Evolutionary conservation across 1,140 invertebrate species (phyloP), one percentile per base, ranked within the genome.

Genomic region (Chrysomallon squamiferum): DNA sequence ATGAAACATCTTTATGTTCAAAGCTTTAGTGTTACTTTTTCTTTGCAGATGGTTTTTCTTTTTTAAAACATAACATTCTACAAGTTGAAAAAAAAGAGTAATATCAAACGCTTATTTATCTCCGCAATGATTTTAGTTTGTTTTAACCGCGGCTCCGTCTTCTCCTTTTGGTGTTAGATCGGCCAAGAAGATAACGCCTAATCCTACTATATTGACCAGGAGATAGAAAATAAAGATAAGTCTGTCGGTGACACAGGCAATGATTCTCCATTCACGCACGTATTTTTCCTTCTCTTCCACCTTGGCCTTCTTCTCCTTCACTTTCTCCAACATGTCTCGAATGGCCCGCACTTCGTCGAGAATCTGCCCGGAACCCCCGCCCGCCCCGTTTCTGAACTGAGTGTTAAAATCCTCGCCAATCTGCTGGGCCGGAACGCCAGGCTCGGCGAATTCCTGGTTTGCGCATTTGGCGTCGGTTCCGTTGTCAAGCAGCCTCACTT

Each of bases 171-270:
- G 50, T 22, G 18, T 27, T 18, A 71, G 47, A 32, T 72, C 66
- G 47, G 75, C 71, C 0, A 82, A 73, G 70, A 85, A 82, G 56
- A 85, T 82, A 45, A 76, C 68, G 22, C 75, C 58, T 20, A 84
- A 64, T 7, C 81, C 79, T 30, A 81, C 68, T 27, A 81, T 73
- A 58, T 83, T 85, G 25, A 78, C 74, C 13, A 80, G 50, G 9
- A 86, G 59, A 67, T 87, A 87, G 7, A 79, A 64, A 50, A 80
- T 78, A 74, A 87, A 87, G 65, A 87, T 82, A 4, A 85, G 60
- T 49, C 86, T 69, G 68, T 87, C 86, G 2, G 84, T 69, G 15
- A 85, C 82, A 50, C 83, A 75, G 6, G 82, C 84, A 15, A 86
- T 82, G 22, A 82, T 71, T 62, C 81, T 71, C 86, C 86, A 87